Percentiles rank a stretch among this genome's conserved stretches.
Evolutionary conservation across 1,140 invertebrate species (phyloP).

Genomic region (Lineus longissimus): DNA sequence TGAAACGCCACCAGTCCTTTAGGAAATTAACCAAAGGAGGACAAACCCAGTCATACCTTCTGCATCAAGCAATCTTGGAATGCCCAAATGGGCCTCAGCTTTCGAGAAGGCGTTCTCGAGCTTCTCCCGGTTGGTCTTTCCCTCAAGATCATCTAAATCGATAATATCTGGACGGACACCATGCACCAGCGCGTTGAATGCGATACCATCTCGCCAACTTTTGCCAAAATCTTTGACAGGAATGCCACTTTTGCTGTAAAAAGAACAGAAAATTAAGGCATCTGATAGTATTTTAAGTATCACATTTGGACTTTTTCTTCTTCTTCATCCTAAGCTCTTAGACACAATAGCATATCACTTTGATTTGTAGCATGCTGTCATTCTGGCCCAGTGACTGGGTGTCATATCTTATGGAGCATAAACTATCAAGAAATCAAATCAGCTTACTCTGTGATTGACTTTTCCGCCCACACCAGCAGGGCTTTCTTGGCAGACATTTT

Average conservation of each 20-base stretch:
- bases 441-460: slow-evolving; percentile 82
- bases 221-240: slow-evolving; percentile 91
- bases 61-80: slow-evolving; percentile 86
- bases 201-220: slow-evolving; percentile 94
- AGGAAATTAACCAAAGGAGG: no score
- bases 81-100: slow-evolving; percentile 87
- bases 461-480: slow-evolving; percentile 89
- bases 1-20: no score
- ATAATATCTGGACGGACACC: slow-evolving; percentile 90
- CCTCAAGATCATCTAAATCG: slow-evolving; percentile 61
- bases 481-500: slow-evolving; percentile 83
- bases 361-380: no score
- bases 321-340: background rate
- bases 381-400: no score
- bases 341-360: no score
- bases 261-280: slow-evolving; percentile 6
- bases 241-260: slow-evolving; percentile 74
- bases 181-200: slow-evolving; percentile 94
- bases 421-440: no score
- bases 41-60: slow-evolving; percentile 60
- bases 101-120: slow-evolving; percentile 90
- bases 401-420: no score
- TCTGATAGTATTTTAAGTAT: slow-evolving; percentile 4
- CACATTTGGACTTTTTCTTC: background rate
- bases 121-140: slow-evolving; percentile 59